These are phyloP conservation scores for Drosophila lacertosa DNA, from an alignment of 1,140 invertebrate genomes.

Conservation along the genomic window DNA sequence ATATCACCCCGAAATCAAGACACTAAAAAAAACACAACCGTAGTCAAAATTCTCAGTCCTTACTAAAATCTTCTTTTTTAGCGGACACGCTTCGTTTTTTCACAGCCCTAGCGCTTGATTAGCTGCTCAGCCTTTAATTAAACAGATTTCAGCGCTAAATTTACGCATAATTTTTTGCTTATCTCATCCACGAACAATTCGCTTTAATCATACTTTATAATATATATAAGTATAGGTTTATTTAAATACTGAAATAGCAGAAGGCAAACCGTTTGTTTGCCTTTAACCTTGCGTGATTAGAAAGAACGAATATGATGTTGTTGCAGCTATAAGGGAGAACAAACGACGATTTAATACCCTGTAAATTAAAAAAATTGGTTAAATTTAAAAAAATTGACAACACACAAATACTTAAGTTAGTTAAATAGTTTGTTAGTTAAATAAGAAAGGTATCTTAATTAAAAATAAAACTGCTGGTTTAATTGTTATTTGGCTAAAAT, in stretches of 20 bases:
- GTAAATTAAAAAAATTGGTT: neutral
- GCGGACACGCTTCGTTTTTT: constrained; percentile 1
- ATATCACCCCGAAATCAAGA: constrained; percentile 43
- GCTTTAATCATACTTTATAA: constrained; percentile 55
- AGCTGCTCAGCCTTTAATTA: constrained; percentile 34
- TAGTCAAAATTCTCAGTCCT: constrained; percentile 4
- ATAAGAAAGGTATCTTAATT: too few relatives aligned
- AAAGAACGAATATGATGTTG: constrained; percentile 31
- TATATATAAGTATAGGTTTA: too few relatives aligned
- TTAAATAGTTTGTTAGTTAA: too few relatives aligned
- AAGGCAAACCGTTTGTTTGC: constrained; percentile 43
- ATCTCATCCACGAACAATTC: constrained; percentile 67
- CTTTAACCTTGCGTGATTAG: constrained; percentile 43
- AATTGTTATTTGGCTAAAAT: too few relatives aligned
- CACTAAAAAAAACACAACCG: too few relatives aligned
- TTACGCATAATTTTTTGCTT: constrained; percentile 35
- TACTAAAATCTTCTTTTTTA: neutral
- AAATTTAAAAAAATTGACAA: neutral
- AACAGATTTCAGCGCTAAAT: constrained; percentile 33
- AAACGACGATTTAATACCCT: neutral
- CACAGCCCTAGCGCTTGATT: neutral
- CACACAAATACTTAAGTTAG: neutral
- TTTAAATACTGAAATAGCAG: constrained; percentile 41
- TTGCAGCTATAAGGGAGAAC: too few relatives aligned
- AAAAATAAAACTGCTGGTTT: too few relatives aligned